A percentile compares a stretch with the other conserved stretches of the same genome.
Conservation (phyloP, 2,797 vertebrate genomes). For the Rachycentron canadum region DNA sequence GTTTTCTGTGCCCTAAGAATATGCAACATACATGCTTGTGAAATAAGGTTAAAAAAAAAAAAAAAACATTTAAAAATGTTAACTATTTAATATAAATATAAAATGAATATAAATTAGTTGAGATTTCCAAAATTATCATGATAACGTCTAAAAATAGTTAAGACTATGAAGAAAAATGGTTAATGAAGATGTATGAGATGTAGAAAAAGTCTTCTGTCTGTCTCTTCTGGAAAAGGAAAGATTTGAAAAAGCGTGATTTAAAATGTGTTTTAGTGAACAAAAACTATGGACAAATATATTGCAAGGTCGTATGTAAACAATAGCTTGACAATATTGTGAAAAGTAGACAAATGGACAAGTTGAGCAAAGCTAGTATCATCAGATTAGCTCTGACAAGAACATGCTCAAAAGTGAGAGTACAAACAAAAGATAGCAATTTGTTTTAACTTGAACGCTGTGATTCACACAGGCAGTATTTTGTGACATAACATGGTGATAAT, state of each 20-base stretch:
- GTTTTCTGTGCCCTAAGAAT: constrained; percentile 10
- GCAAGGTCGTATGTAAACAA: background rate
- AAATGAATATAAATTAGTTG: background rate
- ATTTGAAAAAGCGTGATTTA: background rate
- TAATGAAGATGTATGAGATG: background rate
- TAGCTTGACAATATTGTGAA: background rate
- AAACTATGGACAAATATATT: background rate
- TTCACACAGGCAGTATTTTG: background rate
- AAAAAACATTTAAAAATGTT: background rate
- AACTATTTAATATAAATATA: no score
- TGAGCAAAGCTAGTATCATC: background rate
- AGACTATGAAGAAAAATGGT: background rate
- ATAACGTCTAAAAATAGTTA: background rate
- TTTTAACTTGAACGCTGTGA: background rate
- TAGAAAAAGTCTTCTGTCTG: no score
- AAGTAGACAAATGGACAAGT: no score
- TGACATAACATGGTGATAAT: background rate
- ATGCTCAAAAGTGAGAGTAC: background rate
- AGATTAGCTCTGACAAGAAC: background rate
- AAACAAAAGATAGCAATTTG: background rate
- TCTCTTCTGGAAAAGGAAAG: background rate
- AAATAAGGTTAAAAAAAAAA: background rate
- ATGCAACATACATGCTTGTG: background rate
- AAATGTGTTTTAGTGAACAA: background rate
- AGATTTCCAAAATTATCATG: background rate